These are phyloP conservation scores for Drosophila punjabiensis DNA, from an alignment of 1,140 invertebrate species.

Conservation along the genomic window DNA sequence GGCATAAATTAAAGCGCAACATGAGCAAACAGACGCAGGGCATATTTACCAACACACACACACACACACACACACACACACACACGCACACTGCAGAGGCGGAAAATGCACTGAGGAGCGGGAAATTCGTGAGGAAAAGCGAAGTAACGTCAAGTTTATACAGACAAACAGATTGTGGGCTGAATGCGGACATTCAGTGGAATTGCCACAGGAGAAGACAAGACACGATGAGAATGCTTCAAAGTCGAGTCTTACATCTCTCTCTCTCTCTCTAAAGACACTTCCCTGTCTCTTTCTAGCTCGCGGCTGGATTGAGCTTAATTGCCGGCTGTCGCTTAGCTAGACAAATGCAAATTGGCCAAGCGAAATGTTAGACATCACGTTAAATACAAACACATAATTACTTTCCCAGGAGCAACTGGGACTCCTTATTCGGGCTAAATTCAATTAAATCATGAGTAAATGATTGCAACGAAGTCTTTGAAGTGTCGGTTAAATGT, in stretches of 20 bases:
- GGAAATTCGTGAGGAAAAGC: slow-evolving; percentile 16
- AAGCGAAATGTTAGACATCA: slow-evolving; percentile 34
- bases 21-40: slow-evolving; percentile 48
- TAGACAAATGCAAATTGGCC: slow-evolving; percentile 48
- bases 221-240: slow-evolving; percentile 25
- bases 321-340: slow-evolving; percentile 36
- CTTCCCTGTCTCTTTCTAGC: not conserved
- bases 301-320: slow-evolving; percentile 14
- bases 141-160: slow-evolving; percentile 29
- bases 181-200: slow-evolving; percentile 45
- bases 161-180: slow-evolving; percentile 50
- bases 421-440: not conserved
- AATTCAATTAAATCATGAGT: slow-evolving; percentile 17
- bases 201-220: slow-evolving; percentile 29
- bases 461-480: not conserved
- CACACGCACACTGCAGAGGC: slow-evolving; percentile 3
- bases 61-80: slow-evolving; percentile 21
- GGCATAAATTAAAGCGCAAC: slow-evolving; percentile 75
- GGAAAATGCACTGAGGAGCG: slow-evolving; percentile 4
- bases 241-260: slow-evolving; percentile 32
- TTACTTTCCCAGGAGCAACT: not conserved
- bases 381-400: slow-evolving; percentile 22
- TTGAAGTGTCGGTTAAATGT: not conserved
- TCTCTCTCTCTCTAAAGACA: not conserved
- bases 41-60: slow-evolving; percentile 41